Conservation (phyloP, 2,113 vertebrate genomes). For the Paralichthys olivaceus region DNA sequence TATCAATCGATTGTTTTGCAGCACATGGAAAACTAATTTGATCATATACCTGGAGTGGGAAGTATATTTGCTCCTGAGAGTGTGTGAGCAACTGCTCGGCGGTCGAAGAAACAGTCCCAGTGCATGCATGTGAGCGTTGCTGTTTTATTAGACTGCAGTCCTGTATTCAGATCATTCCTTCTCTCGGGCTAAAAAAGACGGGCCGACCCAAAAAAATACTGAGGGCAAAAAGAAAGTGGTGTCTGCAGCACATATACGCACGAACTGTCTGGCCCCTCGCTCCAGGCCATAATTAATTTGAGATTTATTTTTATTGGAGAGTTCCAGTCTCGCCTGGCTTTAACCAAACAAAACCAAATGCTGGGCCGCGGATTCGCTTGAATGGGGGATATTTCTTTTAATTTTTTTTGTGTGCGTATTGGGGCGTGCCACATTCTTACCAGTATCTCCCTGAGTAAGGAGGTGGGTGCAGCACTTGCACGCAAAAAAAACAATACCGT, state of each 20-base stretch:
- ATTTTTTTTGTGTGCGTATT: conserved; percentile 78
- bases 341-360: conserved; percentile 97
- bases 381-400: conserved; percentile 91
- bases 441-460: conserved; percentile 63
- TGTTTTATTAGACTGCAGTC: conserved; percentile 66
- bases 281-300: conserved; percentile 99
- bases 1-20: neutral
- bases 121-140: conserved; percentile 36
- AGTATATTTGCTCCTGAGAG: neutral
- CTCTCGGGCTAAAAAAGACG: conserved; percentile 71
- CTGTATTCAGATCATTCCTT: conserved; percentile 64
- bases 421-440: conserved; percentile 91
- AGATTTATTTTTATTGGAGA: conserved; percentile 99
- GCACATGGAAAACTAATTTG: neutral
- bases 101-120: conserved; percentile 29
- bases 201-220: conserved; percentile 80
- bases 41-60: neutral
- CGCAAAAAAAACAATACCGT: conserved; percentile 31
- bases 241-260: conserved; percentile 89
- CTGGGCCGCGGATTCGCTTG: conserved; percentile 91
- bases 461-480: conserved; percentile 38
- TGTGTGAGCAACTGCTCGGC: conserved; percentile 25
- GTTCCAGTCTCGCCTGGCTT: conserved; percentile 95
- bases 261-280: conserved; percentile 94
- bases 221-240: conserved; percentile 80